Conservation (phyloP, 2,888 invertebrate genomes). For the Therioaphis trifolii region DNA sequence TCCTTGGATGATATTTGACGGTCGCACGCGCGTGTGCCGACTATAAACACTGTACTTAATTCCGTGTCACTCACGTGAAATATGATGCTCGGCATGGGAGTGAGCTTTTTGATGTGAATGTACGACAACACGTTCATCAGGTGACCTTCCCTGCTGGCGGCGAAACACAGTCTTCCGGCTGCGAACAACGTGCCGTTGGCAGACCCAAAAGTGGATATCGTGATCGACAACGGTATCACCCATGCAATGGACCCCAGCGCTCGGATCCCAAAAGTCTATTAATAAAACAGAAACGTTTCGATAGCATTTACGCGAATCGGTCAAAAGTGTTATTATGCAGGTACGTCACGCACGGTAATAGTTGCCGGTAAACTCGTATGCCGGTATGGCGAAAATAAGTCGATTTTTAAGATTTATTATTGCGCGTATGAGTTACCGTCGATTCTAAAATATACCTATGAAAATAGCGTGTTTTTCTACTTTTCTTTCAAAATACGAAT, state of each 20-base stretch:
- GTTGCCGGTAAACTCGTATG: too few species aligned
- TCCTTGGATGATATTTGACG: too few species aligned
- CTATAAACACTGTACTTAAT: too few species aligned
- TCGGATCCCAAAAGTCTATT: constrained; percentile 85
- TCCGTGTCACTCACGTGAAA: constrained; percentile 84
- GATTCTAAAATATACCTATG: too few species aligned
- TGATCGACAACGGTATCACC: constrained; percentile 93
- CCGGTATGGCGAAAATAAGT: neutral
- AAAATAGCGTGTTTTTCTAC: too few species aligned
- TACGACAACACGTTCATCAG: constrained; percentile 90
- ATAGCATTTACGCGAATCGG: too few species aligned
- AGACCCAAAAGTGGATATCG: constrained; percentile 92
- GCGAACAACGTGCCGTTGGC: constrained; percentile 94
- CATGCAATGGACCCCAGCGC: constrained; percentile 88
- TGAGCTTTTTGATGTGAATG: constrained; percentile 89
- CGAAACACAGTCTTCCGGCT: constrained; percentile 91
- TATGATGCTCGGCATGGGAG: constrained; percentile 94
- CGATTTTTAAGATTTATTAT: too few species aligned
- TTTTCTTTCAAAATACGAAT: too few species aligned
- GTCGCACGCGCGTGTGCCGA: too few species aligned
- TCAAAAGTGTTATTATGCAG: too few species aligned
- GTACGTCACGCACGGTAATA: too few species aligned
- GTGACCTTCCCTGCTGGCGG: constrained; percentile 93
- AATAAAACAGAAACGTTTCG: constrained; percentile 47
- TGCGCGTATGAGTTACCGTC: too few species aligned